Base-by-base conservation (phyloP, 2,797 vertebrate genomes). In the Coreius guichenoti region DNA sequence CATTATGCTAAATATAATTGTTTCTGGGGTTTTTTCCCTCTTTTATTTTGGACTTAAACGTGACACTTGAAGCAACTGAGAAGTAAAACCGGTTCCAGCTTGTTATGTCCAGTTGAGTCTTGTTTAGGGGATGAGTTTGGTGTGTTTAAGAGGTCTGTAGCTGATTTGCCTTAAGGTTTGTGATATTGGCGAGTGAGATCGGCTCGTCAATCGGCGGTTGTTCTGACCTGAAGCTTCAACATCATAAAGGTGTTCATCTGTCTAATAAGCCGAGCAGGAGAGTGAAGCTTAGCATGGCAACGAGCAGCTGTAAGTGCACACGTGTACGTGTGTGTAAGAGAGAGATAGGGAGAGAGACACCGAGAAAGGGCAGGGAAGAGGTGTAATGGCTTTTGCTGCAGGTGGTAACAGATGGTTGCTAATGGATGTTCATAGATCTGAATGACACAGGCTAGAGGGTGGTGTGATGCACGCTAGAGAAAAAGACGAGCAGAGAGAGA, bases 371-470 rank as follows among this genome's bases (percentile, higher is more conserved):
- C 16, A 45, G 13, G 79, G 73, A 33, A 77, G 82, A 86, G 89
- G 87, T 89, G 88, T 92, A 92, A 94, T 92, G 88, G 91, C 90
- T 92, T 85, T 92, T 91, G 94, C 95, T 95, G 94, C 93, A 95
- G 94, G 95, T 96, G 93, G 90, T 93, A 96, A 93, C 95, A 96
- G 95, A 96, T 95, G 95, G 94, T 92, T 94, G 94, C 93, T 95
- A 96, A 96, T 95, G 94, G 94, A 92, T 92, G 92, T 94, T 94
- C 95, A 96, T 95, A 96, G 93, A 96, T 96, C 95, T 95, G 94
- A 93, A 93, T 95, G 95, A 95, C 94, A 93, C 92, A 88, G 92
- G 91, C 93, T 91, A 92, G 90, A 91, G 92, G 91, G 77, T 43
- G 89, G 68, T 67, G 85, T 69, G 56, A 31, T 77, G 39, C 31